Conservation (phyloP, 1,140 invertebrate species). For the Drosophila bocki region DNA sequence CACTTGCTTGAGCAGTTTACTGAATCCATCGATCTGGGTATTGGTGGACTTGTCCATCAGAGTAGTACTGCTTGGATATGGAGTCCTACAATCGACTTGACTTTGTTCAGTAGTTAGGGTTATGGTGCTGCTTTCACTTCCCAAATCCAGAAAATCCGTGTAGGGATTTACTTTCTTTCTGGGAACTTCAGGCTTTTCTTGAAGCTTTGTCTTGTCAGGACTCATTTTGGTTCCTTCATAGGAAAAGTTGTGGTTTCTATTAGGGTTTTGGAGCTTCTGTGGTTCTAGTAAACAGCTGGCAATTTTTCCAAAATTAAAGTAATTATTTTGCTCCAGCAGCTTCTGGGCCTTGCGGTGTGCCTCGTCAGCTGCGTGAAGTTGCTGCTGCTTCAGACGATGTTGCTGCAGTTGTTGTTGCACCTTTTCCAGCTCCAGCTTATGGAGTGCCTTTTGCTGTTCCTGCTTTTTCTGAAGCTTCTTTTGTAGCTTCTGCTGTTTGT, state of each 20-base stretch:
- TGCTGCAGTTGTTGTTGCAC: slow-evolving; percentile 5
- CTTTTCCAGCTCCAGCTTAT: neutral
- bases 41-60: slow-evolving; percentile 24
- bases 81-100: neutral
- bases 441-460: neutral
- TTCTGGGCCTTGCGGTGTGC: neutral
- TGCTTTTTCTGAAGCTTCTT: neutral
- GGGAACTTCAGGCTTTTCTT: neutral
- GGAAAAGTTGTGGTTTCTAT: neutral
- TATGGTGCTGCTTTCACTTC: slow-evolving; percentile 13
- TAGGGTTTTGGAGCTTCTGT: neutral
- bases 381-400: neutral
- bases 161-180: neutral
- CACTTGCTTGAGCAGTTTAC: neutral
- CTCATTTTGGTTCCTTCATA: neutral
- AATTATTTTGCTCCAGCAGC: neutral
- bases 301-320: slow-evolving; percentile 40
- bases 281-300: slow-evolving; percentile 18
- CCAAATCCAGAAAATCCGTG: neutral
- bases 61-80: neutral
- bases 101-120: slow-evolving; percentile 17
- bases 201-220: too few species aligned
- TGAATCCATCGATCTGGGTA: neutral
- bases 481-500: neutral
- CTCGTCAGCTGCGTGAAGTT: neutral